These are phyloP conservation scores for Leistus spinibarbis DNA, from an alignment of 2,888 invertebrate species.

Conservation along the genomic window DNA sequence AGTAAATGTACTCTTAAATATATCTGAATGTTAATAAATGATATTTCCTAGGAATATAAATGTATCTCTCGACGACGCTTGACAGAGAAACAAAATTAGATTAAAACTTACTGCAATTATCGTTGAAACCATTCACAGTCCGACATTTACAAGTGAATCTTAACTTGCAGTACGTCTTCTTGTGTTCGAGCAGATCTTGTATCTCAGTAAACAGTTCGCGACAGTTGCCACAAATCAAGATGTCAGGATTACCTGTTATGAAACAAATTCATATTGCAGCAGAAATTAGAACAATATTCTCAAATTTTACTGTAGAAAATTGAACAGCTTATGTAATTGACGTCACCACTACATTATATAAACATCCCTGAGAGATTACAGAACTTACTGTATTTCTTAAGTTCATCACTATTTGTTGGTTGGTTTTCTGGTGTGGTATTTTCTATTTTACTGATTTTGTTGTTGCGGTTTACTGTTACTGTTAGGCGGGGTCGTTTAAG, in stretches of 20 bases:
- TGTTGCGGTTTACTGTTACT: background rate
- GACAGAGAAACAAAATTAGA: background rate
- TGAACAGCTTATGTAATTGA: no score
- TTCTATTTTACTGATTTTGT: conserved; percentile 12
- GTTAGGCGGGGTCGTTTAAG: conserved; percentile 31
- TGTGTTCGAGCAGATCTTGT: conserved; percentile 75
- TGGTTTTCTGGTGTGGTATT: conserved; percentile 7
- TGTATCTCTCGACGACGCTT: background rate
- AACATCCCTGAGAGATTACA: no score
- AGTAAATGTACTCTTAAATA: no score
- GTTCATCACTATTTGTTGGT: conserved; percentile 14
- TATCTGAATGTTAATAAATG: background rate
- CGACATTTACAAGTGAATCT: conserved; percentile 75
- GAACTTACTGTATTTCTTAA: conserved; percentile 36
- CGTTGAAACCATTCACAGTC: conserved; percentile 60
- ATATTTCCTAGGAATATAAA: background rate
- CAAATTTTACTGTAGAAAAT: no score
- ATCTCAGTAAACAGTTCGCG: conserved; percentile 75
- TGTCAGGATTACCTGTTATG: conserved; percentile 66
- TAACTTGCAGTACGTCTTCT: conserved; percentile 74
- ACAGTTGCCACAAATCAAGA: conserved; percentile 80
- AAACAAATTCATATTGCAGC: background rate
- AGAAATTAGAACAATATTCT: background rate
- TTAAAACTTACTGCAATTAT: conserved; percentile 61
- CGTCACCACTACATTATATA: no score